phyloP scores from a whole-genome alignment of 2,888 invertebrate genomes.

The Nomada ferruginata region DNA sequence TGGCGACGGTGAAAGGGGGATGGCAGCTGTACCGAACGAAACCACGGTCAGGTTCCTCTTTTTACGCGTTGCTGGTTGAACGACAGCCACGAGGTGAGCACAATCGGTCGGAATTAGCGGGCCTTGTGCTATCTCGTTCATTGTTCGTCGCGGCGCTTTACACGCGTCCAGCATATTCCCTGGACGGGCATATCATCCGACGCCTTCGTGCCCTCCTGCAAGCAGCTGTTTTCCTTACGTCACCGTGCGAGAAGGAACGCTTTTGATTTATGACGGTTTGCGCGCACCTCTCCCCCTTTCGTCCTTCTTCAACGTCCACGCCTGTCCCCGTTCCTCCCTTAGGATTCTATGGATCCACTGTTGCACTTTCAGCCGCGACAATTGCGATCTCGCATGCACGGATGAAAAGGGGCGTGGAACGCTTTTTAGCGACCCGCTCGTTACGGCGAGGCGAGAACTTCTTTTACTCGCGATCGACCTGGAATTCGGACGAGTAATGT shows the following conservation, averaged over 20 bases:
- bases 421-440: slow-evolving; percentile 48
- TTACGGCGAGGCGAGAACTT: slow-evolving; percentile 21
- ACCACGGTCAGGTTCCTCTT: slow-evolving; percentile 66
- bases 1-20: slow-evolving; percentile 25
- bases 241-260: slow-evolving; percentile 67
- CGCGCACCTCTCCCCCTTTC: slow-evolving; percentile 42
- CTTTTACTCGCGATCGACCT: slow-evolving; percentile 6
- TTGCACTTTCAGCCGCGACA: slow-evolving; percentile 53
- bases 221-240: slow-evolving; percentile 79
- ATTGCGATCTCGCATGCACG: slow-evolving; percentile 68
- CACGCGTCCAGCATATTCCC: slow-evolving; percentile 46
- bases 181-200: slow-evolving; percentile 60
- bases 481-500: slow-evolving; percentile 2
- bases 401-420: slow-evolving; percentile 54
- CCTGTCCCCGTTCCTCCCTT: slow-evolving; percentile 15
- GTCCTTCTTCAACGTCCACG: neutral
- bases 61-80: slow-evolving; percentile 61
- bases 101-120: slow-evolving; percentile 78
- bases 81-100: slow-evolving; percentile 74
- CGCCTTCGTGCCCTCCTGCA: slow-evolving; percentile 60
- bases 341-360: neutral
- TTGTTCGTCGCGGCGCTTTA: slow-evolving; percentile 62
- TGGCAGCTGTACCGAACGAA: slow-evolving; percentile 60
- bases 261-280: slow-evolving; percentile 74
- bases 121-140: slow-evolving; percentile 75